Base-by-base conservation (phyloP, 1,140 invertebrate genomes). In the Apis florea region DNA sequence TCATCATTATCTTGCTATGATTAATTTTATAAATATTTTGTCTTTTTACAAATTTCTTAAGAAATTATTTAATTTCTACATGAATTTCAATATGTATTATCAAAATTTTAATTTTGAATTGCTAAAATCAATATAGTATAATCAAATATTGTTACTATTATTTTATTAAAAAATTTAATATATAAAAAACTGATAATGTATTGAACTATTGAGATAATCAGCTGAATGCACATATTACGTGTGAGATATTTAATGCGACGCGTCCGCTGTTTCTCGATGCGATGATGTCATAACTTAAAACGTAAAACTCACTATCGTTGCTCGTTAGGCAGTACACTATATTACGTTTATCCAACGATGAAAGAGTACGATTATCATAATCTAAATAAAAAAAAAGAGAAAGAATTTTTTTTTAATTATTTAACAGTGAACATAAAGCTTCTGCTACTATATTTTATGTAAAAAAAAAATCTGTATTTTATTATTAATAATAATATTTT, bases 211-310 rank as follows among this genome's bases (percentile, higher is more conserved):
- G 13, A 74, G 71, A 81, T 75, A 75, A 21, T 53, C 63, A 73
- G 31, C 63, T 17, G 61, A 49, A 49, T 69, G 9, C 51, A 54
- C 40, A 24, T 80, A 79, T 53, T 26, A 31, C 49, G 78, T 51
- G 71, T 54, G 63, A 75, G 79, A 73, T 67, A 58, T 47, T 74
- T 81, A 81, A 81, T 75, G 63, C 40, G 79, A 51, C 63, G 71
- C 71, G 79, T 81, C 79, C 79, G 79, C 71, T 81, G 79, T 75
- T 80, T 64, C 79, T 81, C 79, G 79, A 40, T 63, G 4, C 63
- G 79, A 81, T 81, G 79, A 81, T 81, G 79, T 81, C 79, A 81
- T 81, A 81, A 75, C 79, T 81, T 81, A 81, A 81, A 81, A 67
- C 71, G 79, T 40, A 53, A 75, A 81, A 71, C 71, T 79, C 40